Base-by-base conservation (phyloP, 2,888 invertebrate genomes). In the Aelia acuminata region DNA sequence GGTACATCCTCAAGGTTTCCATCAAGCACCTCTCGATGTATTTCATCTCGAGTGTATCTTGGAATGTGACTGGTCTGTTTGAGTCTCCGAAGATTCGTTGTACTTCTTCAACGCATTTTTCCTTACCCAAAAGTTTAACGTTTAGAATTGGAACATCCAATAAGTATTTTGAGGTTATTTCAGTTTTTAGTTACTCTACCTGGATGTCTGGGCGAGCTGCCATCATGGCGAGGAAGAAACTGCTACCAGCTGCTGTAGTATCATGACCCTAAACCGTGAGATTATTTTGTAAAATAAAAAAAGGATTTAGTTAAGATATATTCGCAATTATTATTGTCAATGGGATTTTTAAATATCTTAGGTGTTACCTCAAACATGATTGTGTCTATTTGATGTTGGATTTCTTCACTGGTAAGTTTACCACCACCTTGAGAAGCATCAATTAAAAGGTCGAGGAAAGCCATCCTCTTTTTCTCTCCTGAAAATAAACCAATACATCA, bases 341-440 rank as follows among this genome's bases (percentile, higher is more conserved):
- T n/a, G n/a, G n/a, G n/a, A n/a, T n/a, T n/a, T 43, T 43, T 43
- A 7, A 43, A 43, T 43, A 43, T 43, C 10, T 10, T 7, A 43
- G 43, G 10, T 43, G 43, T 7, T 43, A 95, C 96, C 94, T 98
- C 96, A 92, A 97, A 97, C 97, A 97, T 97, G 89, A 97, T 97
- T 0, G 96, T 97, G 91, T 96, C 96, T 0, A 96, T 96, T 93
- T 97, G 96, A 92, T 97, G 96, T 92, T 96, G 96, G 90, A 97
- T 96, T 93, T 97, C 96, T 90, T 95, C 94, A 90, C 97, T 96
- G 80, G 94, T 95, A 90, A 97, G 95, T 84, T 94, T 94, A 87
- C 93, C 94, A 18, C 96, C 96, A 91, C 95, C 96, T 91, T 96
- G 95, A 85, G 96, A 95, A 89, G 96, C 95, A 92, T 97, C 97